Base-by-base conservation (phyloP, 2,888 invertebrate genomes). In the Zootermopsis nevadensis region DNA sequence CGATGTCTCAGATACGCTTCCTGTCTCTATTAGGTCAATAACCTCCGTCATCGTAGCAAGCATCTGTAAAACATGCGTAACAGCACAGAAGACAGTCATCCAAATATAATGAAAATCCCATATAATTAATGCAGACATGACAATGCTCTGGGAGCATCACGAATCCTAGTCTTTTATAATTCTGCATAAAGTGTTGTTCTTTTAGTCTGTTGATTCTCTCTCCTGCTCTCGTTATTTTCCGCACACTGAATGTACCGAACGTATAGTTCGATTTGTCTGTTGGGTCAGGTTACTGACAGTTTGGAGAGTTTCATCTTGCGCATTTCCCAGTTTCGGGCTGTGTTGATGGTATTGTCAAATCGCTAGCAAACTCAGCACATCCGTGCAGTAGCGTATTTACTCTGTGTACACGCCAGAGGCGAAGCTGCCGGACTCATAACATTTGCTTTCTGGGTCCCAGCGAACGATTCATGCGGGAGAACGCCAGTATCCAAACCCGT, bases 361-460 rank as follows among this genome's bases (percentile, higher is more conserved):
- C 67, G 30, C 67, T 67, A 67, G 77, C 42, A 48, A 12, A 53
- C 30, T 30, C 77, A 77, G 77, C 77, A 77, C 48, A 38, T 77
- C 35, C 48, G 19, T 27, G 30, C 48, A 38, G 38, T 77, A 31
- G 15, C 31, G 24, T 76, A 77, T 77, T 77, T 77, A 77, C 77
- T 48, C 27, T 77, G 48, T 77, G 27, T 30, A 77, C 77, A 77
- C 48, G 48, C 48, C 77, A 22, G 12, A 38, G 77, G 77, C 48
- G 24, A 38, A 30, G 24, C 77, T 77, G 48, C 27, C 42, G 77
- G 48, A 77, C 48, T 77, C 77, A 77, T 77, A 77, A 77, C 77
- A 77, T 77, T 77, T 77, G 48, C 77, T 77, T 77, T 77, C 48
- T 48, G 77, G 48, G 48, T 48, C 42, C 74, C 6, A 31, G 67